Evolutionary conservation across 2,888 invertebrate species (phyloP), one percentile per base, ranked within the genome.

Genomic region (Megaustenia siamemsis): DNA sequence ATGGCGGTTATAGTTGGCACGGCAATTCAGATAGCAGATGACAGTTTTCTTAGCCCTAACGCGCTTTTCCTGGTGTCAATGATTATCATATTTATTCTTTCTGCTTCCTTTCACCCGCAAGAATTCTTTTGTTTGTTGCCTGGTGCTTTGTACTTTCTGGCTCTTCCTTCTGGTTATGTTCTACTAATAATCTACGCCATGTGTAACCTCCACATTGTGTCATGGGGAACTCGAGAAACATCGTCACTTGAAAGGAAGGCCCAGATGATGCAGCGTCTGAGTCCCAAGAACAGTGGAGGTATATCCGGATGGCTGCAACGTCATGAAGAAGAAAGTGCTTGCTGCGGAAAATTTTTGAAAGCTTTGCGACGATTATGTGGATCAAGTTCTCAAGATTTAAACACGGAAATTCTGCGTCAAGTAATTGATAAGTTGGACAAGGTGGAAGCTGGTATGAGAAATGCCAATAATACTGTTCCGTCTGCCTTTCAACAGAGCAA

Each of bases 81-180:
- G 80, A 88, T 90, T 0, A 87, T 90, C 15, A 90, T 93, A 35
- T 93, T 93, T 86, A 81, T 91, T 21, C 88, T 92, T 35, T 90
- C 93, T 6, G 92, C 90, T 6, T 18, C 89, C 5, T 88, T 92
- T 63, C 94, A 94, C 88, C 93, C 93, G 12, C 91, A 93, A 45
- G 94, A 94, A 87, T 93, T 92, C 86, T 87, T 89, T 49, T 91
- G 91, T 86, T 86, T 93, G 21, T 87, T 92, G 21, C 89, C 88
- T 45, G 92, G 92, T 69, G 84, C 95, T 18, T 87, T 98, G 75
- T 98, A 98, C 93, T 97, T 97, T 93, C 96, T 98, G 73, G 97
- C 98, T 18, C 97, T 98, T 83, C 98, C 98, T 0, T 97, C 97
- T 88, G 98, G 98, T 96, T 98, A 98, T 94, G 96, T 98, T 95